These are phyloP conservation scores for Vanessa atalanta DNA, from an alignment of 1,140 invertebrate species.

Conservation along the genomic window DNA sequence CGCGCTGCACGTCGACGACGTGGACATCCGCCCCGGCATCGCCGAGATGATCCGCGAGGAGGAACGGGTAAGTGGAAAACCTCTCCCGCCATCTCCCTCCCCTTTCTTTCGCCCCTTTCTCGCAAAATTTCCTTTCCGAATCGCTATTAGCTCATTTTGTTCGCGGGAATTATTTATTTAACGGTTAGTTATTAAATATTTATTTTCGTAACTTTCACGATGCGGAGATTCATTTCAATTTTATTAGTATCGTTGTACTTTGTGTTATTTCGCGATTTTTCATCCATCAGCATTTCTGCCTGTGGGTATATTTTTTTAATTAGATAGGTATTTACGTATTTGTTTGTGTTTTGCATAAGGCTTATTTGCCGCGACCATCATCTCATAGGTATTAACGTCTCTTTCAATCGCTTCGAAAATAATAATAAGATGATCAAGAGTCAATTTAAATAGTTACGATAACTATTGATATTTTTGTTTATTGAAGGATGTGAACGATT, in stretches of 20 bases:
- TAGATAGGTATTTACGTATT: too few relatives aligned
- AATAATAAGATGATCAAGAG: conserved; percentile 15
- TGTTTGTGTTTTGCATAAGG: too few relatives aligned
- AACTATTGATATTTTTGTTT: conserved; percentile 34
- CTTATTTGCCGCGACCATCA: too few relatives aligned
- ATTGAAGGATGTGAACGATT: background rate
- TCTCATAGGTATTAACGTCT: too few relatives aligned
- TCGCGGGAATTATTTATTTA: background rate
- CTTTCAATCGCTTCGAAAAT: background rate
- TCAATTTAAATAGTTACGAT: conserved; percentile 31
- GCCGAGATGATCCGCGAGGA: conserved; percentile 97
- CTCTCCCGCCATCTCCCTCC: conserved; percentile 36
- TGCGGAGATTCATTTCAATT: too few relatives aligned
- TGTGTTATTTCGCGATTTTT: too few relatives aligned
- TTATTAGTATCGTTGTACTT: too few relatives aligned
- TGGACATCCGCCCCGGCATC: conserved; percentile 95
- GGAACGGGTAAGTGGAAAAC: conserved; percentile 91
- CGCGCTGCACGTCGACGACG: conserved; percentile 84
- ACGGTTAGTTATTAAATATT: background rate
- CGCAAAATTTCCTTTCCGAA: background rate
- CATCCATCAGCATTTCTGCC: too few relatives aligned
- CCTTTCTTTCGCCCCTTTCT: conserved; percentile 36
- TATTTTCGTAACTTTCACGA: background rate
- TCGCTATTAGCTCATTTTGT: too few relatives aligned
- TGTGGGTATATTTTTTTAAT: too few relatives aligned